Percentiles rank a stretch among this genome's conserved stretches.
Conservation (phyloP, 2,888 invertebrate genomes). For the Ormia ochracea region DNA sequence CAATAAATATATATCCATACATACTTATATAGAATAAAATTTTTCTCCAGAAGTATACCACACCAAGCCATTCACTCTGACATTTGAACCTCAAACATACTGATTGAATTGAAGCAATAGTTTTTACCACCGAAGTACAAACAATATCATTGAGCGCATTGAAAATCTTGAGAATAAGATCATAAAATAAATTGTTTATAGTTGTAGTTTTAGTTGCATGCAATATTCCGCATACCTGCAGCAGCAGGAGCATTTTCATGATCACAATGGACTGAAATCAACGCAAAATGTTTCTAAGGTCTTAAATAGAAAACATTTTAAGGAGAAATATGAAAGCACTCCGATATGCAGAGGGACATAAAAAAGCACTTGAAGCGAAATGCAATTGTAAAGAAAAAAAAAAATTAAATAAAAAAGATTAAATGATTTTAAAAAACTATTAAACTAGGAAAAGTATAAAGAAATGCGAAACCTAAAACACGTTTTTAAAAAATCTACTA, state of each 20-base stretch:
- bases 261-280: conserved; percentile 55
- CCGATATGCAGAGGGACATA: conserved; percentile 46
- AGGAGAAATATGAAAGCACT: conserved; percentile 40
- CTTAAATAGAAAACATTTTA: conserved; percentile 7
- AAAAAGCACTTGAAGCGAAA: conserved; percentile 28
- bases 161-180: conserved; percentile 32
- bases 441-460: conserved; percentile 31
- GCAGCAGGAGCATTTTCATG: conserved; percentile 61
- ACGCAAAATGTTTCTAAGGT: conserved; percentile 41
- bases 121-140: neutral
- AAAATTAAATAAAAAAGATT: conserved; percentile 9
- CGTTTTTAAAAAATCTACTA: conserved; percentile 40
- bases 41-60: neutral
- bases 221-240: conserved; percentile 47
- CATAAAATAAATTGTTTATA: conserved; percentile 16
- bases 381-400: conserved; percentile 24
- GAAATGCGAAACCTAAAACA: conserved; percentile 53
- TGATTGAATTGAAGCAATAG: conserved; percentile 46
- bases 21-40: neutral
- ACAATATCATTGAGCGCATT: neutral
- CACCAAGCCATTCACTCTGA: conserved; percentile 51
- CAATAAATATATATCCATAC: neutral
- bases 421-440: conserved; percentile 44
- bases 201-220: conserved; percentile 1
- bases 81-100: conserved; percentile 38